Evolutionary conservation across 2,797 vertebrate genomes (phyloP), one percentile per base, ranked within the genome.

Genomic region (Poecilia velifera): DNA sequence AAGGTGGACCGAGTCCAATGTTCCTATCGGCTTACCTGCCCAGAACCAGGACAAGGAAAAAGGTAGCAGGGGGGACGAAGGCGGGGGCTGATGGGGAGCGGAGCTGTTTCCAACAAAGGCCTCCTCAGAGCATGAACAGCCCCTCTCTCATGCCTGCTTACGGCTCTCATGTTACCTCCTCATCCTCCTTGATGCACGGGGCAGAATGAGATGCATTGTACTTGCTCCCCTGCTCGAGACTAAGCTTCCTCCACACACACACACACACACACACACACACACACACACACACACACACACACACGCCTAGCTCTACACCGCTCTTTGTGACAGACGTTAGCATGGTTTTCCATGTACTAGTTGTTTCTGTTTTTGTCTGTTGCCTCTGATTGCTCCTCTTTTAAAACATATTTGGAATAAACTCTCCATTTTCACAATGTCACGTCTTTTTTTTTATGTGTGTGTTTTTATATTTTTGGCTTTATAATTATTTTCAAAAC

Each of bases 161-260:
- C 41, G 22, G 83, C 84, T 92, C 95, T 95, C 92, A 77, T 87
- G 84, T 95, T 95, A 93, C 95, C 83, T 84, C 84, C 62, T 55
- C 14, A 8, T 43, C 86, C 82, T 88, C 64, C 80, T 84, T 80
- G 71, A 87, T 90, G 88, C 87, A 88, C 14, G 72, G 84, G 91
- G 87, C 80, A 94, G 90, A 96, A 96, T 91, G 90, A 93, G 86
- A 84, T 4, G 85, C 93, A 93, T 95, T 96, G 94, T 95, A 75
- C 83, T 43, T 41, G 77, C 7, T 77, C 91, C 83, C 64, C 86
- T 85, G 82, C 82, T 87, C 6, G 64, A 87, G 82, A 90, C 84
- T 83, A 82, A 89, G 78, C 83, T 82, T 81, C 85, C 87, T 89
- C 76, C 70, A 86, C 68, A 76, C 46, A 76, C 77, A 66, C 77